Base-by-base conservation (phyloP, 2,888 invertebrate genomes). In the Latrodectus hesperus region DNA sequence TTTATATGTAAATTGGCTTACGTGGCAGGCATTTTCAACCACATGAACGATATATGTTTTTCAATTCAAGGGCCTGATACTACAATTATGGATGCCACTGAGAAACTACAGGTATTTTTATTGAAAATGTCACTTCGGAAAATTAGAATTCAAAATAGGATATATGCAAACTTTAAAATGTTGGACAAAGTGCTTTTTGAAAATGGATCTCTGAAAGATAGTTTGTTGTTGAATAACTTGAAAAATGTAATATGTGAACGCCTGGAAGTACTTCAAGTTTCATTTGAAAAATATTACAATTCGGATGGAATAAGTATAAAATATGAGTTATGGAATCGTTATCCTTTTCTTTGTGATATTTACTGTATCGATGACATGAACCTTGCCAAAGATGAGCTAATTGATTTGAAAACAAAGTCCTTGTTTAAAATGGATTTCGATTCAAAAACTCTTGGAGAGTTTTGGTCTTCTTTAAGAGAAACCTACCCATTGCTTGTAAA, bases 1-100 rank as follows among this genome's bases (percentile, higher is more conserved):
- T 82, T 82, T 82, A 75, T 82, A 82, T 82, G 82, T 82, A 82
- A 82, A 82, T 82, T 82, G 82, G 82, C 82, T 82, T 82, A 82
- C 82, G 1, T 71, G 67, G 67, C 67, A 67, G 67, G 22, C 67
- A 67, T 64, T 76, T 76, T 76, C 65, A 76, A 65, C 76, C 76
- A 76, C 65, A 65, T 76, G 76, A 76, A 76, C 51, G 76, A 76
- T 76, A 75, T 75, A 60, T 60, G 75, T 75, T 64, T 75, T 75
- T 75, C 75, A 78, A 70, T 70, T 78, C 78, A 78, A 78, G 70
- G 78, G 68, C 70, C 55, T 78, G 78, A 78, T 78, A 78, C 70
- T 70, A 78, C 78, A 78, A 70, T 70, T 78, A 70, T 78, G 78
- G 78, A 78, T 78, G 55, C 78, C 78, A 70, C 78, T 70, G 78